These are phyloP conservation scores for Hexactinellida sp. DNA, from an alignment of 37 sponge, comb jelly and placozoan genomes.

Conservation along the genomic window DNA sequence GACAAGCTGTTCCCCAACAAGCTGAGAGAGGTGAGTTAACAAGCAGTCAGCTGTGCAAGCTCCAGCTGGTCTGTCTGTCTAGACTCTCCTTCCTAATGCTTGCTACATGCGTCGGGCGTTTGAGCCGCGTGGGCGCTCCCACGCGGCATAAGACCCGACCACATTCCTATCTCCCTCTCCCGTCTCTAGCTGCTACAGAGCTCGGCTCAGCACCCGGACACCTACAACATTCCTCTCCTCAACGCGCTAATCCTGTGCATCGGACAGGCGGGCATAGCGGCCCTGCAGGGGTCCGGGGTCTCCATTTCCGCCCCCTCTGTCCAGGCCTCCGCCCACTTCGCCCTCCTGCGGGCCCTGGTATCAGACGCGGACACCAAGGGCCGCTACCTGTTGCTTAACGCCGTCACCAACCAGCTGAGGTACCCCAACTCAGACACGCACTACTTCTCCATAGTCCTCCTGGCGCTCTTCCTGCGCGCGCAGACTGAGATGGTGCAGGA, in stretches of 20 bases:
- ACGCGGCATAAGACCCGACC: neutral
- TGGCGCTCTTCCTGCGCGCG: constrained; percentile 82
- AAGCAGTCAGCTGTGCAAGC: neutral
- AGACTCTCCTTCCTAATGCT: constrained; percentile 9
- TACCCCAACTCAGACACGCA: constrained; percentile 99
- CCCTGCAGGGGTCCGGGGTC: constrained; percentile 52
- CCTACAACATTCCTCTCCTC: constrained; percentile 85
- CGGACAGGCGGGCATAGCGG: constrained; percentile 81
- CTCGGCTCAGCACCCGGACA: constrained; percentile 27
- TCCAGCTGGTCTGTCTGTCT: constrained; percentile 10
- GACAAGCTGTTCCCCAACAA: neutral
- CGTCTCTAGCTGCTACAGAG: neutral
- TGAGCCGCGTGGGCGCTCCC: neutral
- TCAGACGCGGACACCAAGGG: constrained; percentile 96
- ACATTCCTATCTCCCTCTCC: neutral
- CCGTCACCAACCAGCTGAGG: constrained; percentile 93
- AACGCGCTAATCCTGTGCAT: constrained; percentile 89
- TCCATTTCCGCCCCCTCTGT: constrained; percentile 72
- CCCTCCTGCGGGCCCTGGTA: constrained; percentile 82
- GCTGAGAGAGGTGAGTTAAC: constrained; percentile 9
- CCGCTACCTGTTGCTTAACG: constrained; percentile 95
- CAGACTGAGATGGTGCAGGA: constrained; percentile 91
- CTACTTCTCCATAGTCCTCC: constrained; percentile 94
- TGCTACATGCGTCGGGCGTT: neutral
- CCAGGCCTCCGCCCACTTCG: constrained; percentile 89